Conservation (phyloP, 2,113 vertebrate genomes). For the Oryzias curvinotus region DNA sequence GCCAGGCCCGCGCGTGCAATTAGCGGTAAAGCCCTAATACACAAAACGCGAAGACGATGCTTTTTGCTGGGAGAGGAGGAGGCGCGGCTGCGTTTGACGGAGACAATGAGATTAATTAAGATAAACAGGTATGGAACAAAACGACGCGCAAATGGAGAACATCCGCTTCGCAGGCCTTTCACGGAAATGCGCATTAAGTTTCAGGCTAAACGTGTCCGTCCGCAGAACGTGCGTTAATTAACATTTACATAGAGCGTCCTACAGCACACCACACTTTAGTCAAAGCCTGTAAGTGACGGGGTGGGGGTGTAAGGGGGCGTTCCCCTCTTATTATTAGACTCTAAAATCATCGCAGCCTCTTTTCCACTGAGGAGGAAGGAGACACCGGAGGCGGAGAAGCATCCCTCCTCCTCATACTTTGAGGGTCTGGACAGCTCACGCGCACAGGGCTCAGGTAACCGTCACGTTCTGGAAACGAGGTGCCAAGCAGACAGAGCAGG, state of each 20-base stretch:
- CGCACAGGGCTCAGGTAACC: constrained; percentile 18
- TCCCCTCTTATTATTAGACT: too few species aligned
- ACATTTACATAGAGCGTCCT: too few species aligned
- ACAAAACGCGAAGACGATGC: constrained; percentile 6
- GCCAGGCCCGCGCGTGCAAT: constrained; percentile 9
- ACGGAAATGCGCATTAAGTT: too few species aligned
- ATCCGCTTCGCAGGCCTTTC: too few species aligned
- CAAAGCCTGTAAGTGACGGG: too few species aligned
- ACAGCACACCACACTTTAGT: too few species aligned
- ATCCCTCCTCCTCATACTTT: neutral
- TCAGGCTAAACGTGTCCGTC: too few species aligned
- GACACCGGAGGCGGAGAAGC: too few species aligned
- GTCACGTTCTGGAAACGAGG: constrained; percentile 11
- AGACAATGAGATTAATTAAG: constrained; percentile 42
- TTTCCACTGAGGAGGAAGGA: too few species aligned
- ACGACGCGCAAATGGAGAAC: constrained; percentile 12
- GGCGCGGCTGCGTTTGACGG: neutral
- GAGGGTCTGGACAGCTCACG: neutral
- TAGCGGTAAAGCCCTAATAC: constrained; percentile 3
- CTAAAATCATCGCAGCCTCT: too few species aligned
- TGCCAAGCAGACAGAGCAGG: constrained; percentile 7
- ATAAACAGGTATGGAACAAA: constrained; percentile 20
- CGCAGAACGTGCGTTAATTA: too few species aligned
- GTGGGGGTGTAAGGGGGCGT: too few species aligned
- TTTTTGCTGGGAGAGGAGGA: constrained; percentile 17